phyloP scores from a whole-genome alignment of 2,888 invertebrate species.

The Thereva unica region DNA sequence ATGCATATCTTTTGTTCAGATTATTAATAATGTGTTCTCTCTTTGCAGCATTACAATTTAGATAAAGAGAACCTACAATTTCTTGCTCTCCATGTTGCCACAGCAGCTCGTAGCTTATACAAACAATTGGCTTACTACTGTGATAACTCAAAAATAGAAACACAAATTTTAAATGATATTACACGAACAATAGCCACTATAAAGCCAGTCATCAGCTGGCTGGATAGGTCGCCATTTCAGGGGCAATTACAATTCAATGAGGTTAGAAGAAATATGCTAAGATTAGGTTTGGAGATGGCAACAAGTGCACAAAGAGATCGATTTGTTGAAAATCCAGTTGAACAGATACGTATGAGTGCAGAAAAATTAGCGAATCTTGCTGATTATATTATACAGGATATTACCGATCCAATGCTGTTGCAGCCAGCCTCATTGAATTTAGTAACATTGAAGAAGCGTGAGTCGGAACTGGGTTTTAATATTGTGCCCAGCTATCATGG shows the following conservation, averaged over 20 bases:
- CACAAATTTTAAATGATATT: constrained; percentile 82
- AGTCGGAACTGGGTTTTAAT: constrained; percentile 87
- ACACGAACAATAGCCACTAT: constrained; percentile 81
- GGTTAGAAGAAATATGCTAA: constrained; percentile 72
- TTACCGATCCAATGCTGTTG: constrained; percentile 85
- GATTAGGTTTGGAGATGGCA: constrained; percentile 83
- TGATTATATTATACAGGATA: constrained; percentile 84
- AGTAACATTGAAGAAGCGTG: constrained; percentile 83
- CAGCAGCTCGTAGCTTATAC: constrained; percentile 77
- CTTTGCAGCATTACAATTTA: constrained; percentile 82
- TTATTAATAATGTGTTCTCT: constrained; percentile 41
- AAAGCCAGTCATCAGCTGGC: constrained; percentile 88
- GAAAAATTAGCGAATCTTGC: constrained; percentile 76
- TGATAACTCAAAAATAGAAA: constrained; percentile 68
- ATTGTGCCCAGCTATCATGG: constrained; percentile 85
- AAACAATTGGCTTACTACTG: constrained; percentile 68
- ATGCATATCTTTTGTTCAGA: constrained; percentile 4
- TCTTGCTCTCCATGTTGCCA: constrained; percentile 81
- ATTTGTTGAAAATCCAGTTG: constrained; percentile 84
- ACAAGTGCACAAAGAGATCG: constrained; percentile 88
- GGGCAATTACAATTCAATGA: constrained; percentile 66
- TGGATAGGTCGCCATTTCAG: constrained; percentile 68
- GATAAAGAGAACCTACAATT: constrained; percentile 91
- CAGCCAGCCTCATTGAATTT: constrained; percentile 90
- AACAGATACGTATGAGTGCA: constrained; percentile 70